Evolutionary conservation across 64 coral and sea anemone species (phyloP), one percentile per base, ranked within the genome.

Genomic region (Montipora foliosa): DNA sequence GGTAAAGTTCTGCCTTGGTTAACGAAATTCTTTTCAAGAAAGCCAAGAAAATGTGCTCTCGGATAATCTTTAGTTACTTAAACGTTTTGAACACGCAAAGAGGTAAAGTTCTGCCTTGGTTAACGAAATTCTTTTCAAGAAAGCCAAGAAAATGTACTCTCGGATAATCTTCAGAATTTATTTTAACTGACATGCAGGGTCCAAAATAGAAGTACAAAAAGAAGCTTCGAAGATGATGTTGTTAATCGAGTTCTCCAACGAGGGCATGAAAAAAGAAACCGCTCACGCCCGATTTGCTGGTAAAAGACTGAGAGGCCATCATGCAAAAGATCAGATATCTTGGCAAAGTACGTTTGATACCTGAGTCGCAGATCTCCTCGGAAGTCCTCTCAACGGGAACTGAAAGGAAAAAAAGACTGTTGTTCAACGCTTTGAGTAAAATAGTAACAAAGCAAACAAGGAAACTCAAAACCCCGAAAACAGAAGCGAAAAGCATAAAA

Each of bases 311-410:
- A 37, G 37, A 37, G 37, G 37, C 52, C 52, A 55, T 5, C 52
- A 55, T 55, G 10, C 10, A 49, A 78, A 44, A 78, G 13, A 49
- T 4, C 12, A 3, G n/a, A 78, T 16, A 50, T 47, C 61, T 78
- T 50, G 1, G 53, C 53, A 57, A 82, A 14, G 12, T 37, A 16
- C 47, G 47, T 17, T 49, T n/a, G 4, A 44, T 86, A 86, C 82
- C 82, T 86, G 62, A 9, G 9, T 71, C 47, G 66, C 82, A 86
- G 44, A 22, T 69, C 47, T 86, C 82, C 10, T 86, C 64, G 7
- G n/a, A 49, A 44, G 10, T 86, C 21, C 19, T 49, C 17, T 6
- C 48, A 16, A 86, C 62, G 49, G 82, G 82, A 71, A 86, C 82
- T 86, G 82, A 62, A 72, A 72, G 7, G 16, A 86, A 86, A 71